Base-by-base conservation (phyloP, 2,113 vertebrate species). In the Crotalus helleri region DNA sequence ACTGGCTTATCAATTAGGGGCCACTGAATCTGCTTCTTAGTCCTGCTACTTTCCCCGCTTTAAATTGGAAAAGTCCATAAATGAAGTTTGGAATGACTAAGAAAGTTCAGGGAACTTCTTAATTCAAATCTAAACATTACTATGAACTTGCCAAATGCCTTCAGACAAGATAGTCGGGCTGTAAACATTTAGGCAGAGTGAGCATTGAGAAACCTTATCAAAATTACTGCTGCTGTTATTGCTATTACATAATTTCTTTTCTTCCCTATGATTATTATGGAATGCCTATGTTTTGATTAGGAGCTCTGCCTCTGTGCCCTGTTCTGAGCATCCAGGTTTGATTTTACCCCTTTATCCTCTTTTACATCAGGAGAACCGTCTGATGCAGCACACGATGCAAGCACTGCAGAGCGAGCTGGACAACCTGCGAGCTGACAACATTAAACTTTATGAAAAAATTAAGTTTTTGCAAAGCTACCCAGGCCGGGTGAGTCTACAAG, bases 381-480 rank as follows among this genome's bases (percentile, higher is more conserved):
- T 98, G 95, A 95, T 98, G 97, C 99, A 99, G 97, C 99, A 98
- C 97, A 99, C 99, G 0, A 97, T 99, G 97, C 98, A 99, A 3
- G 99, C 98, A 12, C 98, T 99, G 96, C 99, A 99, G 97, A 98
- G 94, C 0, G 99, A 99, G 95, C 98, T 99, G 98, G 99, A 99
- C 98, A 99, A 97, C 96, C 98, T 99, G 46, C 98, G 99, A 1
- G 99, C 99, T 0, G 99, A 99, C 98, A 99, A 99, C 98, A 99
- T 99, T 97, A 99, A 99, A 91, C 98, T 99, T 92, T 99, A 98
- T 0, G 99, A 99, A 97, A 99, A 99, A 97, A 99, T 99, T 97
- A 99, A 99, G 95, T 99, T 99, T 97, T 98, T 99, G 93, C 99
- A 99, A 97, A 99, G 98, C 98, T 99, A 99, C 95, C 98, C 98